Conservation (phyloP, 64 coral and sea anemone genomes). For the Exaiptasia diaphana region DNA sequence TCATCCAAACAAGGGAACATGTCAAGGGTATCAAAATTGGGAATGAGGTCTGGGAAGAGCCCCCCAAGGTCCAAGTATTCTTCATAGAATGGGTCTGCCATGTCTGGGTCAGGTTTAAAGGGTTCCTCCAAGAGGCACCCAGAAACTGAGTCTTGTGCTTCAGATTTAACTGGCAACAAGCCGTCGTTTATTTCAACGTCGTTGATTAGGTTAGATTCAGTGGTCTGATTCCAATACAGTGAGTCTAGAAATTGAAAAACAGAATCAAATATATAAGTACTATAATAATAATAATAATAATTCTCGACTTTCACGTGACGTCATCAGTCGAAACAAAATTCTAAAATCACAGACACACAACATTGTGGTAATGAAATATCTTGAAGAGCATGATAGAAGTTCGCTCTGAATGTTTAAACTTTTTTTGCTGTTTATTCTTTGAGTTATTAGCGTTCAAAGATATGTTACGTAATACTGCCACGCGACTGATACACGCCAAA, state of each 20-base stretch:
- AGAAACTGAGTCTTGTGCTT: not conserved
- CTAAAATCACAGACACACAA: not conserved
- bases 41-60: slow-evolving; percentile 65
- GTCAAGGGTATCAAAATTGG: not conserved
- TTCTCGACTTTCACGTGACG: no score
- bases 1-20: slow-evolving; percentile 6
- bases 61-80: slow-evolving; percentile 62
- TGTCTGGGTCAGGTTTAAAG: slow-evolving; percentile 12
- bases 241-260: not conserved
- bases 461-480: no score
- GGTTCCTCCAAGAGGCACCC: not conserved
- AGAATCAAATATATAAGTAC: not conserved
- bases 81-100: slow-evolving; percentile 75
- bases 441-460: no score
- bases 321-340: not conserved
- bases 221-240: not conserved
- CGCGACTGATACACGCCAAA: no score
- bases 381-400: no score
- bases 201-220: not conserved
- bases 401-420: no score
- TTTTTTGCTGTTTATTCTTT: no score
- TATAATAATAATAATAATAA: not conserved
- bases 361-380: no score
- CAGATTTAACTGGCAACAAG: not conserved
- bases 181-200: not conserved